These are phyloP conservation scores for zebrafish (Danio rerio) DNA, from an alignment of 2,113 vertebrate species.

Conservation along the genomic window GRCz12tu NC_133182.1:20036501-20037000, in stretches of 20 bases:
- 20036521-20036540: no score
- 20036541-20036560: no score
- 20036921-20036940: neutral
- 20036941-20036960: conserved; percentile 14
- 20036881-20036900: neutral
- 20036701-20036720: neutral
- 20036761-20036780: neutral
- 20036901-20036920: neutral
- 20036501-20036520: no score
- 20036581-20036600: no score
- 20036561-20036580: no score
- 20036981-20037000: conserved; percentile 11
- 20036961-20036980: conserved; percentile 35
- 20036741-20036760: neutral
- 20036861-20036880: neutral
- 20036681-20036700: neutral
- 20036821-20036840: neutral
- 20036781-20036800: conserved; percentile 39
- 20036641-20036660: no score
- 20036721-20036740: neutral
- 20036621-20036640: no score
- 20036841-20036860: neutral
- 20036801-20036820: neutral
- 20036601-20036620: no score
- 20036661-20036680: neutral